phyloP scores from a whole-genome alignment of 2,888 invertebrate genomes.

The Teleiodes luculella region DNA sequence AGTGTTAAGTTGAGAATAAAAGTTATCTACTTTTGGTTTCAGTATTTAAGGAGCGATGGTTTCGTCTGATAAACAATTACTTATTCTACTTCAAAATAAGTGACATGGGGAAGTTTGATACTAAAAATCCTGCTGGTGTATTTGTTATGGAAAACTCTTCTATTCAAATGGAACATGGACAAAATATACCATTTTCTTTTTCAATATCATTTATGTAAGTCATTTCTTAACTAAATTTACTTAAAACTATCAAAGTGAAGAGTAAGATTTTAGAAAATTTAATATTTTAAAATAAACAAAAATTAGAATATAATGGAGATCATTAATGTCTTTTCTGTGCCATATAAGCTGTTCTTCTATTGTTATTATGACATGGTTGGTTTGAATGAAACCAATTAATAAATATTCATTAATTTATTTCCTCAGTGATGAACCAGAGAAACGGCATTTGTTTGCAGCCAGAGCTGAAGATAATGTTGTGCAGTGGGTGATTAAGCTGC shows the following conservation, averaged over 20 bases:
- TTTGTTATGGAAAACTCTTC: slow-evolving; percentile 86
- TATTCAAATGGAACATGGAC: slow-evolving; percentile 82
- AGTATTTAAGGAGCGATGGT: slow-evolving; percentile 88
- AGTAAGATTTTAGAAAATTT: no score
- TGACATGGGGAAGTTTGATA: slow-evolving; percentile 81
- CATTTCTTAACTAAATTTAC: background rate
- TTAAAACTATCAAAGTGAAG: no score
- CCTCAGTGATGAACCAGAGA: slow-evolving; percentile 80
- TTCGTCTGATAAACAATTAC: slow-evolving; percentile 85
- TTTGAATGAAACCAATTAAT: no score
- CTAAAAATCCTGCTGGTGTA: slow-evolving; percentile 83
- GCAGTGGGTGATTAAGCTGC: slow-evolving; percentile 83
- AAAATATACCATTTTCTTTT: slow-evolving; percentile 85
- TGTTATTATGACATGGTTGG: no score
- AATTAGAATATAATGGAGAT: no score
- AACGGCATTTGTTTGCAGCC: slow-evolving; percentile 84
- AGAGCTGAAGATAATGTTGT: slow-evolving; percentile 84
- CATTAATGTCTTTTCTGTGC: no score
- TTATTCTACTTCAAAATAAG: slow-evolving; percentile 87
- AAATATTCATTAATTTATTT: background rate
- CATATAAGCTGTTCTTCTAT: no score
- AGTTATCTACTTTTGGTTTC: slow-evolving; percentile 36
- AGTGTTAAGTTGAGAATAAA: no score
- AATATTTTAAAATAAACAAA: no score
- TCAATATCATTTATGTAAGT: slow-evolving; percentile 83